A percentile compares a stretch with the other conserved stretches of the same genome.
These are phyloP conservation scores for Noctua fimbriata DNA, from an alignment of 2,888 invertebrate species.

Conservation along the genomic window DNA sequence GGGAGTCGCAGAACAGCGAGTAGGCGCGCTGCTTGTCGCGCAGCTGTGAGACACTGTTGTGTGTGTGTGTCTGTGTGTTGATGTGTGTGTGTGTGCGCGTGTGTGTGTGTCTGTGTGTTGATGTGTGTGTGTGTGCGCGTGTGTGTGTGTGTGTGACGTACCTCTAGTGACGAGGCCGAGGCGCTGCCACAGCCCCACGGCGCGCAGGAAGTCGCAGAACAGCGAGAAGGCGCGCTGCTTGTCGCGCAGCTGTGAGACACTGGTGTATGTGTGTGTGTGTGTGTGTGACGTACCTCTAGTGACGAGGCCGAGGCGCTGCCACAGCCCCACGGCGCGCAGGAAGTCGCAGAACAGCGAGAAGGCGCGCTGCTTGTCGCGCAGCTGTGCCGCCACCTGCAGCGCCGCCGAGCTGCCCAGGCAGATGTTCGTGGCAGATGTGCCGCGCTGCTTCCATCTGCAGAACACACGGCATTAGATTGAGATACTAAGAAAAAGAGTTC, in stretches of 20 bases:
- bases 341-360: conserved; percentile 94
- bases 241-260: conserved; percentile 93
- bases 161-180: conserved; percentile 83
- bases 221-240: conserved; percentile 95
- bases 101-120: too few species aligned
- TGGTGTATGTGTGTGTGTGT: too few species aligned
- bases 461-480: conserved; percentile 34
- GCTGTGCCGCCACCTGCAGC: conserved; percentile 95
- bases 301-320: conserved; percentile 90
- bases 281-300: conserved; percentile 66
- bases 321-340: conserved; percentile 92
- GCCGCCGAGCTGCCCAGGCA: conserved; percentile 93
- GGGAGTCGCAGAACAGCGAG: conserved; percentile 94
- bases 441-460: conserved; percentile 81
- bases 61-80: too few species aligned
- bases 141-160: conserved; percentile 28
- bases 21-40: conserved; percentile 96
- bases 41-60: conserved; percentile 90
- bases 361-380: conserved; percentile 96
- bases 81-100: too few species aligned
- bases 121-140: too few species aligned
- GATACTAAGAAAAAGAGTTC: neutral
- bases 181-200: conserved; percentile 92
- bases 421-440: conserved; percentile 79
- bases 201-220: conserved; percentile 94